A percentile compares a stretch with the other conserved stretches of the same genome.
Conservation (phyloP, 2,797 vertebrate genomes). For the Mormyrops boulengeri region DNA sequence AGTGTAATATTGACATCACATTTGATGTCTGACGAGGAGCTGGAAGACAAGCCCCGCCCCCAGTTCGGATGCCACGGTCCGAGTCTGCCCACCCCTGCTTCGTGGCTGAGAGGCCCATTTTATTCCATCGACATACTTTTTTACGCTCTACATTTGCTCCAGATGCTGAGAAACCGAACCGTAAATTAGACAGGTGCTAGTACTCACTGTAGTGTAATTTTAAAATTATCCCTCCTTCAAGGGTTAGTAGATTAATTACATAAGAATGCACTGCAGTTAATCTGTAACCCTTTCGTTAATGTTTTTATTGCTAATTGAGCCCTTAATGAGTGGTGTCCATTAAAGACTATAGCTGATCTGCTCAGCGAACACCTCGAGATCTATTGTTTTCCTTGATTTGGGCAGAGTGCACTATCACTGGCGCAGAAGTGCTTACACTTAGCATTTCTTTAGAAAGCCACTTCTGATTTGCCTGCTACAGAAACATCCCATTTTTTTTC, state of each 20-base stretch:
- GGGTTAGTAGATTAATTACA: slow-evolving; percentile 7
- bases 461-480: neutral
- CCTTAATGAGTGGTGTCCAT: neutral
- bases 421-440: neutral
- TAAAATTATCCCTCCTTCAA: slow-evolving; percentile 5
- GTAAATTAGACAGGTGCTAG: neutral
- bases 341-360: neutral
- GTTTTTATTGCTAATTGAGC: neutral
- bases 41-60: neutral
- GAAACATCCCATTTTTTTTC: neutral
- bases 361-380: neutral
- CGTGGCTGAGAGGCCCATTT: neutral
- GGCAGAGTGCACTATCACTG: neutral
- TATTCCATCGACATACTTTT: neutral
- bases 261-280: neutral
- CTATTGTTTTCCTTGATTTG: neutral
- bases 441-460: neutral
- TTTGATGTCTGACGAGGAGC: neutral
- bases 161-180: neutral
- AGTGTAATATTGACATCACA: neutral
- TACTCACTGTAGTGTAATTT: neutral
- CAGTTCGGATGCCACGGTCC: neutral
- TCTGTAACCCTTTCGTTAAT: neutral
- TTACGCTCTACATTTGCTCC: neutral
- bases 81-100: neutral